These are phyloP conservation scores for Colletes latitarsis DNA, from an alignment of 1,140 invertebrate genomes.

Conservation along the genomic window DNA sequence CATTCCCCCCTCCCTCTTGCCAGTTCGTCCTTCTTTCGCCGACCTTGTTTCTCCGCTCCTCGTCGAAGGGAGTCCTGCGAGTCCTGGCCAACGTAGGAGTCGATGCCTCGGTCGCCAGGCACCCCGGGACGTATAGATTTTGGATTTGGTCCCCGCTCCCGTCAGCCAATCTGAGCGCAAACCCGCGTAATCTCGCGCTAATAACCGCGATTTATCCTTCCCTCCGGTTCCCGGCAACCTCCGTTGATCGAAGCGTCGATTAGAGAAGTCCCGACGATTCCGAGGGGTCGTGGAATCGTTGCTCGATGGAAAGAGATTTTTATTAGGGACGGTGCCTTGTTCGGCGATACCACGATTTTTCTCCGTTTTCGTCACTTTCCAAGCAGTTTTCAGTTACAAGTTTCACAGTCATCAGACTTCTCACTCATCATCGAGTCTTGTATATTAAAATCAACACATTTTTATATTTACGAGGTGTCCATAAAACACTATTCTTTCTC, in stretches of 20 bases:
- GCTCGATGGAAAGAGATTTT: background rate
- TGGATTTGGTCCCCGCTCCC: constrained; percentile 71
- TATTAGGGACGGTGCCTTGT: background rate
- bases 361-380: no score
- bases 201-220: constrained; percentile 80
- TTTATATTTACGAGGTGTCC: no score
- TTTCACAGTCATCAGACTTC: no score
- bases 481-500: no score
- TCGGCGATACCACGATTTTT: no score
- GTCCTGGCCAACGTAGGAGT: constrained; percentile 18
- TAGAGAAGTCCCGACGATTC: constrained; percentile 38
- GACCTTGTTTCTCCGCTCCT: background rate
- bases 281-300: background rate
- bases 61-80: background rate
- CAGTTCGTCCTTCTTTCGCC: constrained; percentile 17
- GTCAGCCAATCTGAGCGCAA: constrained; percentile 74
- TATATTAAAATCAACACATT: no score
- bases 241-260: constrained; percentile 57
- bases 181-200: constrained; percentile 79
- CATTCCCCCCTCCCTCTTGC: constrained; percentile 56
- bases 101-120: background rate
- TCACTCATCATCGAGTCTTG: no score
- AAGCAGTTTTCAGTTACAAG: no score
- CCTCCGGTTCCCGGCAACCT: background rate
- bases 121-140: constrained; percentile 75